Base-by-base conservation (phyloP, 2,888 invertebrate genomes). In the Drosophila anomalipes region DNA sequence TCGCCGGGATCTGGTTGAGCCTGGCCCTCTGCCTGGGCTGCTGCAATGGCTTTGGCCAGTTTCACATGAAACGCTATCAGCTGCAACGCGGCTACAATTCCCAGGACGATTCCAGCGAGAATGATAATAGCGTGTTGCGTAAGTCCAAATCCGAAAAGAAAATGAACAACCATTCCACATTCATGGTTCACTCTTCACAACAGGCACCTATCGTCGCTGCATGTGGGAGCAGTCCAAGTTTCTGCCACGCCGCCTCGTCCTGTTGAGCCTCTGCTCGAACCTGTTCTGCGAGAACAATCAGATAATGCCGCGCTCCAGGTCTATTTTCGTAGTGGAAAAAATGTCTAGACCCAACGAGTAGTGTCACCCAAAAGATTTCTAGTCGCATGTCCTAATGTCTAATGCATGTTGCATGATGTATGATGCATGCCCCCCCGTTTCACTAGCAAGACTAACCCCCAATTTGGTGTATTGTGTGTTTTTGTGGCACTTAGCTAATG, bases 261-360 rank as follows among this genome's bases (percentile, higher is more conserved):
- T 93, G 74, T 84, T 93, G 39, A 93, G 93, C 39, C 83, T 93
- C 58, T 93, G 93, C 79, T 89, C 92, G 70, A 93, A 93, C 78
- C 83, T 93, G 35, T 93, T 93, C 65, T 93, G 93, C 84, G 93
- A 93, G 85, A 93, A 93, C 66, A 93, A 93, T 81, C 92, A 92
- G 72, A 85, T 93, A 57, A 79, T 91, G 74, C 82, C 93, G 66
- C 92, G 93, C 66, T 92, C 93, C 92, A 92, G 93, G 92, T 93
- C 93, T 85, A 92, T 93, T 90, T 93, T 93, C 92, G 93, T 92
- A 86, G 90, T 93, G 89, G 93, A 93, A 91, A 93, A 93, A 90
- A 83, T 91, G 68, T 88, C 92, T 90, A 93, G 93, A 91, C 92
- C 88, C 67, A 92, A 93, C 85, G 93, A 93, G 93, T 93, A 93